Percentiles rank a stretch among this genome's conserved stretches.
Conservation (phyloP, 2,113 vertebrate genomes). For the Cebidichthys violaceus region DNA sequence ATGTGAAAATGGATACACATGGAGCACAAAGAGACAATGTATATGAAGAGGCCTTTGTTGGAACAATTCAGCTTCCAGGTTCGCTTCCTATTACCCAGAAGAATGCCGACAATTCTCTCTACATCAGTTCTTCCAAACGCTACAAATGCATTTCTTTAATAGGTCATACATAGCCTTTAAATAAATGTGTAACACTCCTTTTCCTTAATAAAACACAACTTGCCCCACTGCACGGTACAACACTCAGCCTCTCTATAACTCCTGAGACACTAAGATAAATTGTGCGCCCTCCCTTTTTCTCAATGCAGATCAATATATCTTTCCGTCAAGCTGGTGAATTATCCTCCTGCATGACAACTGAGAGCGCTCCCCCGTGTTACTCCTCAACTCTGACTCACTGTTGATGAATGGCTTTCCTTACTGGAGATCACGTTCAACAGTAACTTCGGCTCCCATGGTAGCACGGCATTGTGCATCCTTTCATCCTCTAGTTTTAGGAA, state of each 20-base stretch:
- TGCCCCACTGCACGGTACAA: background rate
- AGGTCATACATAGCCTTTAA: background rate
- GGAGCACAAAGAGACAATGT: background rate
- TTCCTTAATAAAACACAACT: background rate
- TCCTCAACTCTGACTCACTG: slow-evolving; percentile 11
- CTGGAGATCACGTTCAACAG: slow-evolving; percentile 10
- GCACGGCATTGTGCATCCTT: background rate
- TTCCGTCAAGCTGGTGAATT: slow-evolving; percentile 32
- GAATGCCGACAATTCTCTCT: background rate
- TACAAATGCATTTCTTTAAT: background rate
- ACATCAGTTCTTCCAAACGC: background rate
- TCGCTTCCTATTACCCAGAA: background rate
- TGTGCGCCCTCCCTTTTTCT: slow-evolving; percentile 22
- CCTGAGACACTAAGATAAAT: background rate
- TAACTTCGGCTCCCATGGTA: background rate
- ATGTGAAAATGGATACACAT: slow-evolving; percentile 16
- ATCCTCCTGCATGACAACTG: slow-evolving; percentile 44
- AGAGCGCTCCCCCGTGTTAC: slow-evolving; percentile 12
- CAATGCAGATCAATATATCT: slow-evolving; percentile 46
- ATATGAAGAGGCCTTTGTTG: slow-evolving; percentile 13
- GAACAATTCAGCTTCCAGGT: background rate
- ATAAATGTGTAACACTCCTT: background rate
- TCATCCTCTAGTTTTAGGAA: background rate
- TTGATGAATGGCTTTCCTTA: slow-evolving; percentile 44
- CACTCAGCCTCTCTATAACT: background rate